Base-by-base conservation (phyloP, 2,888 invertebrate genomes). In the Epirrhoe alternata region DNA sequence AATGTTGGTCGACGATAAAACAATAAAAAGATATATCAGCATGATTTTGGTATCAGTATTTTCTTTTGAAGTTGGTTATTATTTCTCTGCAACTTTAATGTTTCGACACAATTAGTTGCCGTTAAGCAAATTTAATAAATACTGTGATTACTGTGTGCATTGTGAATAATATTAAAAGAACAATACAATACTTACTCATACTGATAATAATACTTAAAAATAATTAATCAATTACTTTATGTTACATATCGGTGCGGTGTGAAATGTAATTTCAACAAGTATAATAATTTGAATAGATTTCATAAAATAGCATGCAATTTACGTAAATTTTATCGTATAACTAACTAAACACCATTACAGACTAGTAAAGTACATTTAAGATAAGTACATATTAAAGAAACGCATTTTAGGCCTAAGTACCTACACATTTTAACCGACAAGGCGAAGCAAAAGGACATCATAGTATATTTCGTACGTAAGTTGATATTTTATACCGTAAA, bases 1-100 rank as follows among this genome's bases (percentile, higher is more conserved):
- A 82, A 80, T 74, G 76, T 85, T 86, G 81, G 82, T 86, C 85
- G 71, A 76, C 53, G 63, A 71, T 69, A 69, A 78, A 70, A 65
- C 64, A 47, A 47, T 47, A 16, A 16, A 16, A 47, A 14, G 0
- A 16, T 16, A 16, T 45, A 45, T 14, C 0, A 47, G 47, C 14
- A 2, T 47, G 7, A 16, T 47, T 47, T 47, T 47, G 6, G 6
- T 16, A 16, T 47, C 47, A 47, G 47, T 16, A 47, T n/a, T 38
- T 8, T 38, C 2, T 14, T n/a, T 14, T 45, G 3, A 45, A 14
- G 14, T 45, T n/a, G n/a, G n/a, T n/a, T n/a, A 5, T 14, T 45
- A 38, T 8, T 38, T 8, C 24, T 24, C 24, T 24, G 3, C 3
- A 24, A 24, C 0, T 38, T 38, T 38, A 8, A 38, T 10, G 10